Conservation (phyloP, 2,888 invertebrate species). For the Archips xylosteana region DNA sequence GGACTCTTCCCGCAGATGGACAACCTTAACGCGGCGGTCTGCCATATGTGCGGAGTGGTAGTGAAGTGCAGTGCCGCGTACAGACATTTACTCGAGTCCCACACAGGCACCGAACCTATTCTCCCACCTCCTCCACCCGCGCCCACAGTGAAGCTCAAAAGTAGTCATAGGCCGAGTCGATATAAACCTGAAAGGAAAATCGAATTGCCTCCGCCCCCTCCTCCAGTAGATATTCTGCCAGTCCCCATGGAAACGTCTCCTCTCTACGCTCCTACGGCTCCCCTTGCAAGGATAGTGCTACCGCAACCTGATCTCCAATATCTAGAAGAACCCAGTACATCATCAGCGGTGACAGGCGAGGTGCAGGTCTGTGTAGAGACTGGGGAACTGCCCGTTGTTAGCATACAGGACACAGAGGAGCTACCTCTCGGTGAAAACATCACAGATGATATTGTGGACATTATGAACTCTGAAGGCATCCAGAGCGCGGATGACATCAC, state of each 20-base stretch:
- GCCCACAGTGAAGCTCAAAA: conserved; percentile 62
- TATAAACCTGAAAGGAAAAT: conserved; percentile 64
- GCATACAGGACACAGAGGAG: conserved; percentile 82
- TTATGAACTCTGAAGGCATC: conserved; percentile 83
- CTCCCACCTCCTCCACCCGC: conserved; percentile 78
- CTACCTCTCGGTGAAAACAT: conserved; percentile 78
- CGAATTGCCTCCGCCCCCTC: conserved; percentile 67
- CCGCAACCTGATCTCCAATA: conserved; percentile 75
- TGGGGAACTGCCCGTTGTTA: conserved; percentile 81
- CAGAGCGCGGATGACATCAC: conserved; percentile 81
- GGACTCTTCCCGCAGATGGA: conserved; percentile 92
- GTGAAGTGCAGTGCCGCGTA: conserved; percentile 92
- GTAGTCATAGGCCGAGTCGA: conserved; percentile 65
- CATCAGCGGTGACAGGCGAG: conserved; percentile 67
- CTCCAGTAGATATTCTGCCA: conserved; percentile 68
- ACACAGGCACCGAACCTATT: conserved; percentile 73
- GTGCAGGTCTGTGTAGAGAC: conserved; percentile 78
- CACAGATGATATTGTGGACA: conserved; percentile 81
- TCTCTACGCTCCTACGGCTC: conserved; percentile 70
- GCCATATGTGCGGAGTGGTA: conserved; percentile 91
- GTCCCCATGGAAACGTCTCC: conserved; percentile 73
- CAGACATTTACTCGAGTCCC: conserved; percentile 88
- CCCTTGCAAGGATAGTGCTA: conserved; percentile 73
- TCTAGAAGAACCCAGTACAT: conserved; percentile 69
- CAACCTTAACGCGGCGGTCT: conserved; percentile 90